Evolutionary conservation across 2,888 invertebrate species (phyloP), one percentile per base, ranked within the genome.

Genomic region (Xylocampa areola): DNA sequence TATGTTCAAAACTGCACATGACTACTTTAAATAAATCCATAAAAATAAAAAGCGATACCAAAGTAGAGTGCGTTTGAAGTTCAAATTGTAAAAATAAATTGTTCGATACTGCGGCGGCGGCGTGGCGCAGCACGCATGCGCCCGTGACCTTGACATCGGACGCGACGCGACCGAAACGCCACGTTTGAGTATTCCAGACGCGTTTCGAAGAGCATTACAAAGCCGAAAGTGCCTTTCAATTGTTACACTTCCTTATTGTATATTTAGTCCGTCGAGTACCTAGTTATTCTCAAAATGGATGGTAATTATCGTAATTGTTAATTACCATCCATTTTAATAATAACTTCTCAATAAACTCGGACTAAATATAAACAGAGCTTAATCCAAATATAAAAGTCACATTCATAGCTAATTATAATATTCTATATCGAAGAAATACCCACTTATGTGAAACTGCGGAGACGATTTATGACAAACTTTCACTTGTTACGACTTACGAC

Each of bases 141-240:
- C 79, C 80, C 85, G 76, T 85, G 89, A 88, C 89, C 89, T 88
- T 89, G 89, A 84, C 88, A 86, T 80, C 82, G 81, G 62, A 63
- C 65, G 69, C 77, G 68, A 16, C 25, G 47, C 67, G 68, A 68
- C 72, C 55, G 50, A 63, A 60, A 44, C 47, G 52, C 47, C 36
- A 37, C 58, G 54, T 54, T 52, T 35, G 25, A 13, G 23, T 59
- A 48, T 50, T 40, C 41, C 27, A 47, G 35, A 40, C 35, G 36
- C 23, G 48, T 44, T 27, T 32, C 33, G 33, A 39, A 10, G 14
- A 7, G 11, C 39, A 17, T 55, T 68, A 40, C 10, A 29, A 48
- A 66, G 48, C 50, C 16, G 40, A 39, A 19, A 48, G 29, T 33
- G n/a, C 37, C 7, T 17, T 32, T 36, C 25, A 37, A 27, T 19